phyloP scores from a whole-genome alignment of 1,140 invertebrate genomes.

The Gryon sp. region DNA sequence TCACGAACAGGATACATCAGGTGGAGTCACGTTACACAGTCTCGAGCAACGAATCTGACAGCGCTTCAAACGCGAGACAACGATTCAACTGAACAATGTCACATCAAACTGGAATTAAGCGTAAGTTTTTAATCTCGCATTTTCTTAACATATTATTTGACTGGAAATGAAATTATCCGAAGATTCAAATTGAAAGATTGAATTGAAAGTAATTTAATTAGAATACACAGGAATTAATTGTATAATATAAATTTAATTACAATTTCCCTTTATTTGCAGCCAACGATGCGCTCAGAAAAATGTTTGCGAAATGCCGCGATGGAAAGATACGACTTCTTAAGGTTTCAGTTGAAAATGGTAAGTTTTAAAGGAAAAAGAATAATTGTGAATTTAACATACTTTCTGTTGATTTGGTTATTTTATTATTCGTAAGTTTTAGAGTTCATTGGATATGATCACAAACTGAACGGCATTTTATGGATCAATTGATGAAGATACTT shows the following conservation, averaged over 20 bases:
- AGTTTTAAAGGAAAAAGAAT: too few species aligned
- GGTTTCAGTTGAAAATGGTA: conserved; percentile 93
- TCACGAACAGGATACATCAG: conserved; percentile 7
- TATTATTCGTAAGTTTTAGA: too few species aligned
- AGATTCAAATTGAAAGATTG: background rate
- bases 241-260: conserved; percentile 75
- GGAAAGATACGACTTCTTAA: conserved; percentile 90
- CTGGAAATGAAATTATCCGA: background rate
- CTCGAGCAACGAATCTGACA: conserved; percentile 22
- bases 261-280: conserved; percentile 81
- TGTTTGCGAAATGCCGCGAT: conserved; percentile 90
- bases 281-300: conserved; percentile 88
- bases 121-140: too few species aligned
- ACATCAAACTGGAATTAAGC: conserved; percentile 89
- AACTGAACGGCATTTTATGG: too few species aligned
- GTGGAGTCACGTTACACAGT: background rate
- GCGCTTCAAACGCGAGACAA: background rate
- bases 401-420: too few species aligned
- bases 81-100: conserved; percentile 81
- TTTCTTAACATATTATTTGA: conserved; percentile 66
- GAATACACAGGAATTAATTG: too few species aligned
- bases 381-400: too few species aligned
- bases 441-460: too few species aligned
- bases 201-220: too few species aligned
- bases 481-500: too few species aligned